Evolutionary conservation across 2,113 vertebrate genomes (phyloP), one percentile per base, ranked within the genome.

Genomic region (Oceanites oceanicus): DNA sequence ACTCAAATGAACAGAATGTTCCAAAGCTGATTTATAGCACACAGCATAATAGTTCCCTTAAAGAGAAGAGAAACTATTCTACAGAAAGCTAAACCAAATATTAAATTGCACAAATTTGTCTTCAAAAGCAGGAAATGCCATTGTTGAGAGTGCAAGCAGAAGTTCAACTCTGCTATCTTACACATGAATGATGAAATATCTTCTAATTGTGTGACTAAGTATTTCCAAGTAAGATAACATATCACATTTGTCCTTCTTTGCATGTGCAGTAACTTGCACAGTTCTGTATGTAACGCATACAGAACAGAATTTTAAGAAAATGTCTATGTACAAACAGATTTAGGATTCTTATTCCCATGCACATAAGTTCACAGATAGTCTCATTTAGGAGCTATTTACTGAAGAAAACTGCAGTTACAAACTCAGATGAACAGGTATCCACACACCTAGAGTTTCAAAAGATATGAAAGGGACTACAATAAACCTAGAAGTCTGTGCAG

Each of bases 91-190:
- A 85, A 91, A 94, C 50, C 77, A 87, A 84, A 53, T 65, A 89
- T 38, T 49, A 65, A 89, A 88, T 94, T 89, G 56, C 86, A 89
- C 49, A 94, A 92, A 72, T 73, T 75, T 22, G 73, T 80, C 30
- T 85, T 76, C 76, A 70, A 92, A 91, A 75, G 86, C 70, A 95
- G 94, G 89, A 96, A 97, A 97, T 95, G 49, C 62, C 77, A 92
- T 56, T 84, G 56, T 47, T 52, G 36, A 92, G 62, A 86, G 67
- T 75, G 66, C 81, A 87, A 79, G 71, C 66, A 92, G 81, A 90
- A 83, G 92, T 61, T 87, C 86, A 90, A 14, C 72, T 65, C 42
- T 44, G 59, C 65, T 78, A 44, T 86, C 85, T 75, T 79, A 53
- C 62, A 68, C 10, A 62, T 61, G 42, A 77, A 71, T 66, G 72